Evolutionary conservation across 2,888 invertebrate species (phyloP), one percentile per base, ranked within the genome.

Genomic region (Junonia oenone): DNA sequence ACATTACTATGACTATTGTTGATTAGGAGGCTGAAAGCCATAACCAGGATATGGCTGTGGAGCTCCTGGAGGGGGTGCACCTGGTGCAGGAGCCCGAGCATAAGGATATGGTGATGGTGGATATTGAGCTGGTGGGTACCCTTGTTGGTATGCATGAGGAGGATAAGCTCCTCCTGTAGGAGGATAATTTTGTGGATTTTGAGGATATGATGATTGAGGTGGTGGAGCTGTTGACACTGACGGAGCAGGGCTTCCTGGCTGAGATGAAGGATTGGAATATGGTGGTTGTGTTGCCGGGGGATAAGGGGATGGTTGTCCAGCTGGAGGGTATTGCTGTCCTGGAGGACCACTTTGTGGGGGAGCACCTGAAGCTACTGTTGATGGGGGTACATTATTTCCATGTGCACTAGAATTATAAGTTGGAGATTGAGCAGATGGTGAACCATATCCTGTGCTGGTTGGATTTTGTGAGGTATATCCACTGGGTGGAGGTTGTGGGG

Each of bases 41-140:
- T 95, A 96, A 35, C 95, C 94, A 6, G 92, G 93, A 74, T 96
- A 96, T 58, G 94, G 93, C 63, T 95, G 94, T 5, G 95, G 92
- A 6, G 93, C 94, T 17, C 93, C 94, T 3, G 93, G 94, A 61
- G 94, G 94, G 2, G 94, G 94, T 4, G 92, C 93, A 1, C 93
- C 92, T 2, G 92, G 92, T 1, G 93, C 92, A 0, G 93, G 92
- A 2, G 92, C 91, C 3, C 92, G 89, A 1, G 92, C 90, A 58
- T 92, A 91, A 0, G 88, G 92, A 60, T 92, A 92, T 0, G 91
- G 92, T 5, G 91, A 88, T 6, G 91, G 91, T 55, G 92, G 93
- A 75, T 91, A 81, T 76, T 92, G 85, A 65, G 92, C 77, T 63
- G 91, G 81, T 51, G 91, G 75, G 75, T 92, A 77, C 63, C 91